These are phyloP conservation scores for Antheraea yamamai DNA, from an alignment of 2,888 invertebrate genomes.

Conservation along the genomic window DNA sequence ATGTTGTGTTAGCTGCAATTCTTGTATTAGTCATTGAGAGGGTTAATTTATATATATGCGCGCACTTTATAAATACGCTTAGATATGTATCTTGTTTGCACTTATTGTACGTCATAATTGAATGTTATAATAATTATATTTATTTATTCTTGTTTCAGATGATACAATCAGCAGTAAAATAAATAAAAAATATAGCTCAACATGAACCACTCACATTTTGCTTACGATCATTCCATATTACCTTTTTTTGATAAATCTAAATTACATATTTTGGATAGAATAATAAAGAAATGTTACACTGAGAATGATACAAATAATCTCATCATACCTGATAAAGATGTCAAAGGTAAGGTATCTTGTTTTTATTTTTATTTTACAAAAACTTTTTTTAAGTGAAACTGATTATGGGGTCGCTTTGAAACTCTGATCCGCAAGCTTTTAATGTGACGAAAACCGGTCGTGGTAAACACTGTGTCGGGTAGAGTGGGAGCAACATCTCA, in stretches of 20 bases:
- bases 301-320: background rate
- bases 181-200: background rate
- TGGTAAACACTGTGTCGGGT: too few species aligned
- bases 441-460: too few species aligned
- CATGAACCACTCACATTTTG: background rate
- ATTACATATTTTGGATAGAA: background rate
- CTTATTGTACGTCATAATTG: background rate
- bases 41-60: too few species aligned
- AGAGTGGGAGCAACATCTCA: too few species aligned
- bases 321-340: background rate
- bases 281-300: background rate
- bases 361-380: background rate
- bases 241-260: background rate
- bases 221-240: background rate
- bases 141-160: background rate
- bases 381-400: background rate
- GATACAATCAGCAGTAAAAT: background rate
- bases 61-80: too few species aligned
- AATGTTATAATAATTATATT: background rate
- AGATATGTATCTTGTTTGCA: background rate
- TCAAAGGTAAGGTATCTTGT: background rate
- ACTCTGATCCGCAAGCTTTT: too few species aligned
- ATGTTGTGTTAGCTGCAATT: too few species aligned
- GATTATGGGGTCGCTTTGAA: too few species aligned
- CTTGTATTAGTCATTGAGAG: too few species aligned